These are phyloP conservation scores for Onthophagus taurus DNA, from an alignment of 1,140 invertebrate species.

Conservation along the genomic window DNA sequence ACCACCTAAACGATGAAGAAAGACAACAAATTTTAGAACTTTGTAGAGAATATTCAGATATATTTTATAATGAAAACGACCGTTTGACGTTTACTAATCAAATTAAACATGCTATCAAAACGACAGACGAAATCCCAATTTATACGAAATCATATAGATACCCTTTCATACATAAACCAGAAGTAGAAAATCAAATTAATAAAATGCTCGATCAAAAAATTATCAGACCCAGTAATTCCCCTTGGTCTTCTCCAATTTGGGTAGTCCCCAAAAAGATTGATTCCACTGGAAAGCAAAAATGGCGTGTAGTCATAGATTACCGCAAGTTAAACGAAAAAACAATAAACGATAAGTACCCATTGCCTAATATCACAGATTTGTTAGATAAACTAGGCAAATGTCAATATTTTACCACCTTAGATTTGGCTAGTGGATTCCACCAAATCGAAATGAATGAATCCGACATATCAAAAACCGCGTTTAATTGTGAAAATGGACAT, in stretches of 20 bases:
- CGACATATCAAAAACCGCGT: conserved; percentile 36
- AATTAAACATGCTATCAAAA: conserved; percentile 16
- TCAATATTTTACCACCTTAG: conserved; percentile 36
- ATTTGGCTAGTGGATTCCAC: conserved; percentile 40
- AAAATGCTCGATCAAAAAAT: conserved; percentile 23
- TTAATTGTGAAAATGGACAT: conserved; percentile 30
- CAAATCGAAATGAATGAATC: conserved; percentile 37
- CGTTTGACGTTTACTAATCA: conserved; percentile 17
- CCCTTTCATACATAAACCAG: conserved; percentile 20
- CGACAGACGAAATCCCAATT: conserved; percentile 13
- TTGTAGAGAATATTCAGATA: conserved; percentile 19
- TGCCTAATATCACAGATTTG: conserved; percentile 24
- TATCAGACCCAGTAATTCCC: conserved; percentile 23
- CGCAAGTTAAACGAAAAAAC: conserved; percentile 19
- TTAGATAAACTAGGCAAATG: conserved; percentile 33
- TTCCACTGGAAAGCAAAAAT: conserved; percentile 15
- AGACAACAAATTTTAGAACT: conserved; percentile 15
- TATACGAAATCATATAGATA: conserved; percentile 21
- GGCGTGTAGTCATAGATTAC: conserved; percentile 18
- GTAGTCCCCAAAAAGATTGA: conserved; percentile 33
- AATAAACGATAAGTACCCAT: conserved; percentile 16
- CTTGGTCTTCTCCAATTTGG: conserved; percentile 27
- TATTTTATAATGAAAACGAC: conserved; percentile 19
- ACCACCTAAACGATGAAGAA: conserved; percentile 24
- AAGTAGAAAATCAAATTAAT: conserved; percentile 23